Conservation (phyloP, 2,113 vertebrate genomes). For the Centropus unirufus region DNA sequence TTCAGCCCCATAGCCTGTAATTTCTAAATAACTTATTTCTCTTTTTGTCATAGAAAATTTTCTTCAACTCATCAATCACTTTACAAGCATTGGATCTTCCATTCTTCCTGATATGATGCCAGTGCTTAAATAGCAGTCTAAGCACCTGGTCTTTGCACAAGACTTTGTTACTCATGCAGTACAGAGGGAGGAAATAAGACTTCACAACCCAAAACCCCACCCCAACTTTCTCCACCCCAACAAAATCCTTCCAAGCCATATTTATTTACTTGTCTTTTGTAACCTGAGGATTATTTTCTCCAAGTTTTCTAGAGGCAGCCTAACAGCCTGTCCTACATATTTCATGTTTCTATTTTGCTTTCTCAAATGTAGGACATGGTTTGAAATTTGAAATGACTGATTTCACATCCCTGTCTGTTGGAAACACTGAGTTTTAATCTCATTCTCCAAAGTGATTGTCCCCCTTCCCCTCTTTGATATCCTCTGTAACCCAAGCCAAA, state of each 20-base stretch:
- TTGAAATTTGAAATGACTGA: background rate
- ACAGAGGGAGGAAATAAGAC: too few relatives aligned
- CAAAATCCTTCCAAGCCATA: background rate
- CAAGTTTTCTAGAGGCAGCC: background rate
- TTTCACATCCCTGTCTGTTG: background rate
- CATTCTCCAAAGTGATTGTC: background rate
- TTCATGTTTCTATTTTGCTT: background rate
- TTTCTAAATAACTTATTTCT: background rate
- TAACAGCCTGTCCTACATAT: background rate
- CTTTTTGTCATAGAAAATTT: background rate
- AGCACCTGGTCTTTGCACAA: background rate
- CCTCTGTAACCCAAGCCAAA: background rate
- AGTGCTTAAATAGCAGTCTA: background rate
- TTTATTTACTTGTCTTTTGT: background rate
- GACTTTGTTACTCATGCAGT: background rate
- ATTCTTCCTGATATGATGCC: background rate
- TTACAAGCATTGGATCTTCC: background rate
- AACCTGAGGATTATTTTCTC: background rate
- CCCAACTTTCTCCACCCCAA: too few relatives aligned
- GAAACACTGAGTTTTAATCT: background rate
- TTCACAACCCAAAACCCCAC: too few relatives aligned
- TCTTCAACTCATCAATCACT: background rate
- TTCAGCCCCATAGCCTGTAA: background rate
- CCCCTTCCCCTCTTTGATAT: background rate
- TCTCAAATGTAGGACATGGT: background rate